Conservation (phyloP, 2,888 invertebrate genomes). For the Tetranychus piercei region DNA sequence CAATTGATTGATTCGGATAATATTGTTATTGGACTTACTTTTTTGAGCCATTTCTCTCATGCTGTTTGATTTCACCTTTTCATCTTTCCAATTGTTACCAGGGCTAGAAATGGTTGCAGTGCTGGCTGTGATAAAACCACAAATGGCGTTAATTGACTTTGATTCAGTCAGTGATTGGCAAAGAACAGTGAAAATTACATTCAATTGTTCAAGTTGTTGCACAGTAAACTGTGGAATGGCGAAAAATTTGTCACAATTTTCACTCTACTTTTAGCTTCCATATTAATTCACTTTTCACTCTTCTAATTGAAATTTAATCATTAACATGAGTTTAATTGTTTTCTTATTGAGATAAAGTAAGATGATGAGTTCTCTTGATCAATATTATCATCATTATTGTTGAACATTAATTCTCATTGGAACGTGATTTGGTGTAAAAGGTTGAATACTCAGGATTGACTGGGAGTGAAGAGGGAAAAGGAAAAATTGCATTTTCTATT, state of each 20-base stretch:
- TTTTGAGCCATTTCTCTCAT: slow-evolving; percentile 10
- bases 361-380: neutral
- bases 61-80: neutral
- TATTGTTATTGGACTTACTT: neutral
- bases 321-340: no score
- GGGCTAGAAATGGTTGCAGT: neutral
- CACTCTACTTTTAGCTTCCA: neutral
- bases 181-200: neutral
- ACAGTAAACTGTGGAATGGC: neutral
- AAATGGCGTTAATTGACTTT: neutral
- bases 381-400: no score
- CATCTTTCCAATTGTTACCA: neutral
- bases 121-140: neutral
- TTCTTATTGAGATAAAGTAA: no score
- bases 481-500: no score
- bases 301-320: no score
- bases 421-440: no score
- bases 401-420: no score
- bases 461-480: no score
- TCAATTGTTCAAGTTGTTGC: neutral
- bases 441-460: no score
- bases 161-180: no score
- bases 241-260: neutral
- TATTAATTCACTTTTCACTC: no score
- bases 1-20: no score